Base-by-base conservation (phyloP, 2,797 vertebrate genomes). In the Sebastes matsubarae region DNA sequence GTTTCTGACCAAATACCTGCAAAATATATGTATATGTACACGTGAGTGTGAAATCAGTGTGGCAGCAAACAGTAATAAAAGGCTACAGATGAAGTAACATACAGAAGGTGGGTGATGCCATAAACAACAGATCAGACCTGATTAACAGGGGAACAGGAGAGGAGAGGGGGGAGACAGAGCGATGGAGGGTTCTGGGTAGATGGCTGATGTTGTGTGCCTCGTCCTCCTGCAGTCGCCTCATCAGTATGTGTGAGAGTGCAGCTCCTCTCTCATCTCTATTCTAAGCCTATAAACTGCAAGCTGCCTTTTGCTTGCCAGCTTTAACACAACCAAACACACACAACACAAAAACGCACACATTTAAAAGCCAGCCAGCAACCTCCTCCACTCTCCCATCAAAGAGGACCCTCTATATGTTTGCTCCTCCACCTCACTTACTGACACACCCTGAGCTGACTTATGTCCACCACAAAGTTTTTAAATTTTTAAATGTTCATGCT, bases 201-300 rank as follows among this genome's bases (percentile, higher is more conserved):
- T 63, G 69, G 65, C 18, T 83, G 71, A 70, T 81, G 74, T 81
- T 73, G 36, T 67, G 68, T 50, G 63, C 71, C 46, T 75, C n/a
- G 12, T 80, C 68, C 67, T 65, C 57, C 80, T 77, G 80, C 82
- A 88, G 87, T 85, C 24, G 8, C 55, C 83, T 93, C 89, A 93
- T 94, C 87, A 88, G 87, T 90, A 93, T 93, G 89, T 87, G 71
- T 59, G 77, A 86, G 78, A 77, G 85, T 58, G 79, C 73, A 77
- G 71, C 84, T 77, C 73, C 57, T 73, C 68, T 84, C 80, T 84
- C 84, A 75, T 83, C 85, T 83, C 76, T 77, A 65, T 86, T 88
- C 85, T 79, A 61, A 87, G 83, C 88, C 67, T 73, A 72, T 77
- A 83, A 88, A 88, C 66, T 77, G 81, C 70, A 68, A 85, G 73